phyloP scores from a whole-genome alignment of 2,888 invertebrate species.

The Frankliniella fusca region DNA sequence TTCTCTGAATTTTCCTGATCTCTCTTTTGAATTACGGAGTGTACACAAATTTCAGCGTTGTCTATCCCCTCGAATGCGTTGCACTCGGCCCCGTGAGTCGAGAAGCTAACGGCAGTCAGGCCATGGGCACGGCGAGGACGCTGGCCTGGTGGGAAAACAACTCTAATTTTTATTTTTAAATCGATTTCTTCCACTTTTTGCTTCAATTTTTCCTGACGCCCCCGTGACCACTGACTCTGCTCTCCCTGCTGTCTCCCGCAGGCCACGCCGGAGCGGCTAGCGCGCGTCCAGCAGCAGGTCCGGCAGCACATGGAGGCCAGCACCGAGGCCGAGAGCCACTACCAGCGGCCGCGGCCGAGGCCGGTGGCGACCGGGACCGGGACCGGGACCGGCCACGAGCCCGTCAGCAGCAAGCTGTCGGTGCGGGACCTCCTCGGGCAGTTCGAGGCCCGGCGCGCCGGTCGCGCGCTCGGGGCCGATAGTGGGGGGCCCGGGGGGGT shows the following conservation, averaged over 20 bases:
- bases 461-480: not conserved
- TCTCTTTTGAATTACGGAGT: no score
- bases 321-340: not conserved
- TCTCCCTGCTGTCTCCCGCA: not conserved
- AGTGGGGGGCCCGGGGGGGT: not conserved
- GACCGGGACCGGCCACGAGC: not conserved
- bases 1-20: no score
- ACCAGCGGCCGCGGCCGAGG: not conserved
- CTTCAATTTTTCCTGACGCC: no score
- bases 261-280: conserved; percentile 12
- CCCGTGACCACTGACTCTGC: not conserved
- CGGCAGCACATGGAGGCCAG: not conserved
- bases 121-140: no score
- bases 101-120: no score
- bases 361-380: not conserved
- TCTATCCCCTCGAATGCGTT: no score
- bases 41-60: no score
- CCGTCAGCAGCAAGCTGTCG: not conserved
- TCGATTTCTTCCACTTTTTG: no score
- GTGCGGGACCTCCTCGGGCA: conserved; percentile 3
- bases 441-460: conserved; percentile 3
- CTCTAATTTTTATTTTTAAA: no score
- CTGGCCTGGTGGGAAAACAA: no score
- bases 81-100: no score
- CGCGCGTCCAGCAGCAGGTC: conserved; percentile 15